These are phyloP conservation scores for Promerops cafer DNA, from an alignment of 2,113 vertebrate species.

Conservation along the genomic window DNA sequence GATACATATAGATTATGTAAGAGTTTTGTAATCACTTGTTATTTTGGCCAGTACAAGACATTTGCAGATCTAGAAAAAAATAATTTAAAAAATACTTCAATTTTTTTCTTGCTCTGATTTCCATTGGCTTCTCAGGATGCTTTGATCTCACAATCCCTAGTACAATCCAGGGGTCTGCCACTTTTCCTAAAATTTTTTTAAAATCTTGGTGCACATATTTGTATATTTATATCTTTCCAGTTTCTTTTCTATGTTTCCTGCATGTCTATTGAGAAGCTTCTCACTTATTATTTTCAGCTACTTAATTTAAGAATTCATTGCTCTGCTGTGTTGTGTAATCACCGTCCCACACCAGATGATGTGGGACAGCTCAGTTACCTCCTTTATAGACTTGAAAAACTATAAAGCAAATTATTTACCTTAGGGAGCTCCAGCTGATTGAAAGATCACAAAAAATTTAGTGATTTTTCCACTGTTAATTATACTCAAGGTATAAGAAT, in stretches of 20 bases:
- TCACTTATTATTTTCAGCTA: neutral
- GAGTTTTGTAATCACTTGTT: neutral
- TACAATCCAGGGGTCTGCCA: neutral
- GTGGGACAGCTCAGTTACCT: neutral
- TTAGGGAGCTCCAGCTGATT: neutral
- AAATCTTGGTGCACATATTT: neutral
- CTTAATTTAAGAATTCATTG: neutral
- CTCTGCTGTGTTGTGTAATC: neutral
- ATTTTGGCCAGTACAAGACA: neutral
- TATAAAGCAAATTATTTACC: neutral
- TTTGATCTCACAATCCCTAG: neutral
- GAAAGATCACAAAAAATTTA: neutral
- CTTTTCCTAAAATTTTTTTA: neutral
- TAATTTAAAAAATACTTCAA: neutral
- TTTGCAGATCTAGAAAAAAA: neutral
- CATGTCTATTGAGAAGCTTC: neutral
- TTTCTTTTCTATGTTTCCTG: neutral
- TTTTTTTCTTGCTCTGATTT: neutral
- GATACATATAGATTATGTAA: neutral
- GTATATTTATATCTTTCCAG: neutral
- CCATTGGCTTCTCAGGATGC: accelerated
- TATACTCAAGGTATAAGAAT: neutral
- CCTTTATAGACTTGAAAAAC: neutral
- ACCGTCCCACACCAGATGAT: neutral
- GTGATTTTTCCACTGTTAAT: neutral